phyloP scores from a whole-genome alignment of 53 echinoderm and acorn worm species.

The Arbacia lixula region DNA sequence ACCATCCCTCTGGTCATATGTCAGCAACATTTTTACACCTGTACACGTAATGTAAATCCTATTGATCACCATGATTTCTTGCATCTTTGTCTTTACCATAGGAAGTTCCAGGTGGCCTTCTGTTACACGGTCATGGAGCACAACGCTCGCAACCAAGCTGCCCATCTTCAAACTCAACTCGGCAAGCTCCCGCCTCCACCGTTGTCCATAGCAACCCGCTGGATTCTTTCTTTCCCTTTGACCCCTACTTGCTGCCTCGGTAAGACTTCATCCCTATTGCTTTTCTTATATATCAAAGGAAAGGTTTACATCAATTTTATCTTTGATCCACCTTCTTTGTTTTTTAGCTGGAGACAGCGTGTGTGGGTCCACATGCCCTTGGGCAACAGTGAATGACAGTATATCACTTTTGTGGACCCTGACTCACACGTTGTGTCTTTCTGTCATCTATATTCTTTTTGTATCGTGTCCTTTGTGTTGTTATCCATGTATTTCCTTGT shows the following conservation, averaged over 20 bases:
- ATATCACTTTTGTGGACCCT: no score
- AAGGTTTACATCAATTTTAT: no score
- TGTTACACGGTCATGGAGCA: slow-evolving; percentile 94
- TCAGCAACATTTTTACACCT: no score
- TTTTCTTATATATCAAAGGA: neutral
- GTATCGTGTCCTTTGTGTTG: no score
- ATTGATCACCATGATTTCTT: neutral
- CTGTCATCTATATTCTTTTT: no score
- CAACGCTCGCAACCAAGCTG: slow-evolving; percentile 71
- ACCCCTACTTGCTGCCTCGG: slow-evolving; percentile 86
- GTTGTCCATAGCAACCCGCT: slow-evolving; percentile 66
- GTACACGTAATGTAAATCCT: no score
- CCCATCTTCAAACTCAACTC: slow-evolving; percentile 59
- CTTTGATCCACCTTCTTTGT: neutral
- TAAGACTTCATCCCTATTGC: slow-evolving; percentile 9
- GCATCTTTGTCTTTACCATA: slow-evolving; percentile 27
- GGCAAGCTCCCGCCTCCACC: slow-evolving; percentile 3
- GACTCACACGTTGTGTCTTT: no score
- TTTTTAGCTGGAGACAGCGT: no score
- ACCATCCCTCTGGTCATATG: no score
- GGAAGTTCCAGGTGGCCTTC: slow-evolving; percentile 86
- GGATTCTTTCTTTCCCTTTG: slow-evolving; percentile 96
- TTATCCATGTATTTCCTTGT: no score
- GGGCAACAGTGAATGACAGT: no score
- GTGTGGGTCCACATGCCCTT: no score